A percentile compares a stretch with the other conserved stretches of the same genome.
Conservation (phyloP, 2,888 invertebrate genomes). For the Nysson spinosus region DNA sequence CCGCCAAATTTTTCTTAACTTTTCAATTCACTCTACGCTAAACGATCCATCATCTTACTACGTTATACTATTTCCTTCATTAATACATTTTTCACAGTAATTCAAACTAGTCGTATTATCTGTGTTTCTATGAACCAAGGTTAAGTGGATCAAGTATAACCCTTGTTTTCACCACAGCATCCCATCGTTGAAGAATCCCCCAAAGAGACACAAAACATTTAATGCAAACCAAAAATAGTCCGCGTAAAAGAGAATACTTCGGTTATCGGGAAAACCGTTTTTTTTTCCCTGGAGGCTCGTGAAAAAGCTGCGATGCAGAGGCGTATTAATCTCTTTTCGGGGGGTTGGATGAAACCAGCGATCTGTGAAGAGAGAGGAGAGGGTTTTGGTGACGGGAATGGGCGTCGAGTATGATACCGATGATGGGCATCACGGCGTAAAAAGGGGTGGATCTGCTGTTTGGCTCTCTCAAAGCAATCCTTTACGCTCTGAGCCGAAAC, state of each 20-base stretch:
- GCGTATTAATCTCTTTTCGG: constrained; percentile 40
- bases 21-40: no score
- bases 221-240: constrained; percentile 23
- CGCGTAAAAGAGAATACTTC: constrained; percentile 39
- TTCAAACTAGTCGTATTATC: no score
- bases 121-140: no score
- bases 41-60: no score
- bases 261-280: constrained; percentile 46
- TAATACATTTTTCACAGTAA: no score
- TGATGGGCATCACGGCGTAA: constrained; percentile 14
- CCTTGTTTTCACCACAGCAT: no score
- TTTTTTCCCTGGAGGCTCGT: constrained; percentile 14
- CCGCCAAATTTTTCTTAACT: background rate
- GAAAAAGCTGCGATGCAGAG: background rate
- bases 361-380: constrained; percentile 12
- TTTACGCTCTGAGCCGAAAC: constrained; percentile 53
- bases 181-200: background rate
- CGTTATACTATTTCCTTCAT: no score
- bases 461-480: constrained; percentile 54
- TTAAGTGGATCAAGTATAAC: no score
- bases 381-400: background rate
- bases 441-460: constrained; percentile 26
- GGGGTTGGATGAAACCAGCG: constrained; percentile 18
- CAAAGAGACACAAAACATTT: background rate
- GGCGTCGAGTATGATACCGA: constrained; percentile 21